Conservation (phyloP, 2,797 vertebrate genomes). For the Vespertilio murinus region DNA sequence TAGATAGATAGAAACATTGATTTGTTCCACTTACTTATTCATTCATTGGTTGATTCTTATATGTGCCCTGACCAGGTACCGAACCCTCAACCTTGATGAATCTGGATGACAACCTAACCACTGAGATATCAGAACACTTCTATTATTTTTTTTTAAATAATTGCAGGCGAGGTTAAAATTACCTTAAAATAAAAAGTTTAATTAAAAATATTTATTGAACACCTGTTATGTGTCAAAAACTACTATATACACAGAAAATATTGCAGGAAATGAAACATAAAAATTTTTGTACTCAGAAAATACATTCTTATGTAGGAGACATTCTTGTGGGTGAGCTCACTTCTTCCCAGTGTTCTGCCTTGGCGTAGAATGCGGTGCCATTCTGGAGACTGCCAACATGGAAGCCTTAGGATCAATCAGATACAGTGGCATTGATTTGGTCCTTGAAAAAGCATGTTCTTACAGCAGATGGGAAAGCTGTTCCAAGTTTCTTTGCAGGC, state of each 20-base stretch:
- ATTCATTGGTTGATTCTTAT: neutral
- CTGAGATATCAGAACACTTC: neutral
- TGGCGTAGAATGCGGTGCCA: neutral
- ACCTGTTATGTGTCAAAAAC: neutral
- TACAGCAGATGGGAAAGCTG: neutral
- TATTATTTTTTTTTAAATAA: neutral
- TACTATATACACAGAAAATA: neutral
- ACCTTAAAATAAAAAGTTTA: constrained; percentile 9
- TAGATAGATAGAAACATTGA: neutral
- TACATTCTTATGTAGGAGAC: neutral
- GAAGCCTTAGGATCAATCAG: neutral
- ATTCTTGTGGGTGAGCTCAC: neutral
- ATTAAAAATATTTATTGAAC: neutral
- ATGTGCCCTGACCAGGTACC: neutral
- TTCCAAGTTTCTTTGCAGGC: neutral
- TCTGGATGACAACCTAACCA: neutral
- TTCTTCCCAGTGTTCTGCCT: neutral
- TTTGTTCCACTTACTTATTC: neutral
- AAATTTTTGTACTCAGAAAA: neutral
- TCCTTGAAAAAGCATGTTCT: neutral
- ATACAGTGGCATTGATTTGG: neutral
- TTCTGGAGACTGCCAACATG: neutral
- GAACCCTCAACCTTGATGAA: neutral
- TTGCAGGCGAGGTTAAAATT: neutral
- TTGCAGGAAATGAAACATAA: neutral